Conservation (phyloP, 2,888 invertebrate species). For the Chymomyza amoena region DNA sequence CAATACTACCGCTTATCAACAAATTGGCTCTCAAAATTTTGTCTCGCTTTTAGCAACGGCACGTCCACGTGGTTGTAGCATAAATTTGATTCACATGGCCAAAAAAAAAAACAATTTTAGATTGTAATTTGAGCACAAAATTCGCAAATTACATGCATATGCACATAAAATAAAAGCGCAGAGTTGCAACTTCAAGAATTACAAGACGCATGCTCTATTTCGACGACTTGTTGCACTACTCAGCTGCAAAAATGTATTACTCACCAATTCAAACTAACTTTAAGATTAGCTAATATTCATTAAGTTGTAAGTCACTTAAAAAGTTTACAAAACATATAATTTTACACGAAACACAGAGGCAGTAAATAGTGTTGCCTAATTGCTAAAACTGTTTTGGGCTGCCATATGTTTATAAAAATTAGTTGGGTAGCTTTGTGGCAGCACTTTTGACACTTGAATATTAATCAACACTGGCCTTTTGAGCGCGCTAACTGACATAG, state of each 20-base stretch:
- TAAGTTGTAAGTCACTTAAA: background rate
- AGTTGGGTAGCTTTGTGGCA: background rate
- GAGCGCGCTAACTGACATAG: slow-evolving; percentile 2
- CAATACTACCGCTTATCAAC: background rate
- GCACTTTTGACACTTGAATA: background rate
- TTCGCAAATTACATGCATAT: background rate
- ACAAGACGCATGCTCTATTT: background rate
- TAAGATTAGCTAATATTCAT: background rate
- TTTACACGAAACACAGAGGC: background rate
- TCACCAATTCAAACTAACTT: background rate
- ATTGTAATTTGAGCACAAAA: background rate
- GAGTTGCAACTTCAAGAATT: background rate
- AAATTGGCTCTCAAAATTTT: background rate
- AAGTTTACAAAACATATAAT: background rate
- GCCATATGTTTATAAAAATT: background rate
- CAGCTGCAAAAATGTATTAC: background rate
- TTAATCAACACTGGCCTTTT: background rate
- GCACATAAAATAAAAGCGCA: background rate
- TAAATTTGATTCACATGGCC: background rate
- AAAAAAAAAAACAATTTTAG: background rate
- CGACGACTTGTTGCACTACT: slow-evolving; percentile 26
- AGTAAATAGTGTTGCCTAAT: background rate
- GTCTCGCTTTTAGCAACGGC: background rate
- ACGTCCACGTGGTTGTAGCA: background rate
- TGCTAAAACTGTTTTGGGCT: background rate